Evolutionary conservation across 2,113 vertebrate species (phyloP), one percentile per base, ranked within the genome.

Genomic region (Neodontobutis hainanensis): DNA sequence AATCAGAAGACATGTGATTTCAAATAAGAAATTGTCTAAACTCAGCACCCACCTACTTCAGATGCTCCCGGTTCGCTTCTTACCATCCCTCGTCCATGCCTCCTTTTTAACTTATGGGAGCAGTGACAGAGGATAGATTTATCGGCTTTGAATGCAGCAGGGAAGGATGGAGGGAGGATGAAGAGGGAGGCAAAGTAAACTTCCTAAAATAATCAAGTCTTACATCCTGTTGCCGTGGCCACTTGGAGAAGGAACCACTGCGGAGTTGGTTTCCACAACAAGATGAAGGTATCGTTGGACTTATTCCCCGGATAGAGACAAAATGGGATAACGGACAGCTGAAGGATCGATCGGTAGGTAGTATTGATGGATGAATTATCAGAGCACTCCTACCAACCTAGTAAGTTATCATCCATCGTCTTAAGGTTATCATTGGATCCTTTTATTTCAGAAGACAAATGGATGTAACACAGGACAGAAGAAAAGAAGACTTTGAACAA

Each of bases 181-280:
- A 70, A 75, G 53, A 61, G 65, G 42, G 65, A 69, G 67, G 53
- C 36, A 62, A 73, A 86, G 82, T 77, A 77, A 86, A 87, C 78
- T 82, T 77, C 65, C 58, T 84, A 79, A 79, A 84, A 87, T 85
- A 88, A 87, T 88, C 83, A 78, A 88, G 88, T 51, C 68, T 84
- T 66, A 71, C 73, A 86, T 86, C 83, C 81, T 83, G 40, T 58
- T 77, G 81, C 62, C 65, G 65, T 59, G 66, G 75, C 82, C 75
- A 61, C 67, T 43, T 76, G 19, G 10, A 12, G 27, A 14, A 27
- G 61, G 65, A 45, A 57, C 75, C 71, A 61, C 65, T 82, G 72
- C 65, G 51, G 76, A 65, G 55, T 11, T 27, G 19, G 19, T 27
- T 27, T 44, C 19, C 12, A 47, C 44, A 35, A 3, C 4, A 70